Percentiles rank a stretch among this genome's conserved stretches.
Evolutionary conservation across 2,888 invertebrate genomes (phyloP).

Genomic region (Belgica antarctica): DNA sequence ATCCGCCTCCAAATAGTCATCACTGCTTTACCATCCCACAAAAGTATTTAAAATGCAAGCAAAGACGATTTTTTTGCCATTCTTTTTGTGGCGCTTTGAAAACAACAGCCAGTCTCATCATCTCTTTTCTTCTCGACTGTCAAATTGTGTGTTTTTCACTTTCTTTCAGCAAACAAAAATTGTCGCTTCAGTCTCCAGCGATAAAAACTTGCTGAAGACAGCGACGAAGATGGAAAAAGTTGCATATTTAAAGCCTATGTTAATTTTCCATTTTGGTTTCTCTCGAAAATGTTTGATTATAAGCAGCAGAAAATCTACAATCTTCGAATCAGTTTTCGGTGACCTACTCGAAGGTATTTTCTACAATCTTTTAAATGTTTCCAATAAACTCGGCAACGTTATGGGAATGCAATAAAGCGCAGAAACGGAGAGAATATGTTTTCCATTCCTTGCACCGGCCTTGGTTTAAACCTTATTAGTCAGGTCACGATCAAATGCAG

Average conservation of each 20-base stretch:
- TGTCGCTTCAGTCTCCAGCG: background rate
- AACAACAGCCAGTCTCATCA: background rate
- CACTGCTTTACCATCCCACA: too few relatives aligned
- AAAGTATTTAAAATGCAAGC: slow-evolving; percentile 23
- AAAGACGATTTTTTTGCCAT: slow-evolving; percentile 15
- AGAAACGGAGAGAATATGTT: background rate
- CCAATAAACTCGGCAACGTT: background rate
- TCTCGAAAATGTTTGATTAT: background rate
- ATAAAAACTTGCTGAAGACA: slow-evolving; percentile 2
- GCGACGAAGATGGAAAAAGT: slow-evolving; percentile 15
- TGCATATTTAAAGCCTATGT: slow-evolving; percentile 36
- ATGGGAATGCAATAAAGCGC: slow-evolving; percentile 15
- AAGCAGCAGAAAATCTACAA: slow-evolving; percentile 8
- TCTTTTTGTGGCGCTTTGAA: background rate
- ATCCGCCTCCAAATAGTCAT: too few relatives aligned
- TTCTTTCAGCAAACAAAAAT: slow-evolving; percentile 33
- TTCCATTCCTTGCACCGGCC: background rate
- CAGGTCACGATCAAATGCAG: slow-evolving; percentile 7
- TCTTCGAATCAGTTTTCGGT: background rate
- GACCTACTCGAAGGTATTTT: slow-evolving; percentile 42
- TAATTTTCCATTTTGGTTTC: slow-evolving; percentile 14
- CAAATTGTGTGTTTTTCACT: slow-evolving; percentile 41
- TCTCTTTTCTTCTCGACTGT: slow-evolving; percentile 15
- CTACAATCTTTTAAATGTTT: background rate
- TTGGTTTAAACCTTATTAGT: background rate